Conservation (phyloP, 1,140 invertebrate species). For the Pseudomyrmex gracilis region DNA sequence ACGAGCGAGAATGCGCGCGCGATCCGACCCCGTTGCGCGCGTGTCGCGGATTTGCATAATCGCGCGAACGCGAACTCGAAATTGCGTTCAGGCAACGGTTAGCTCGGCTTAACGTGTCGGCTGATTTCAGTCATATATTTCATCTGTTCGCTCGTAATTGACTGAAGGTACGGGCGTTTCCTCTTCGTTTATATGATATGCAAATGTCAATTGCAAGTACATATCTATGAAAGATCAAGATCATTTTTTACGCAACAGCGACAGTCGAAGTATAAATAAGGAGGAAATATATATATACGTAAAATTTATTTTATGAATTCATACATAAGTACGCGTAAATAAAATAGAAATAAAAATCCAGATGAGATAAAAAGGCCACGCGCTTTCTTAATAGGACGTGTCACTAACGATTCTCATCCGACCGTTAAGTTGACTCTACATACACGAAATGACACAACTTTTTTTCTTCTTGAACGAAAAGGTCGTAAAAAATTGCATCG, state of each 20-base stretch:
- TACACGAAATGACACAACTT: constrained; percentile 17
- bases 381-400: background rate
- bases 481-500: constrained; percentile 1
- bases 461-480: background rate
- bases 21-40: background rate
- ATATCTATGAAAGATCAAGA: no score
- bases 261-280: background rate
- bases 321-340: no score
- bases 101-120: background rate
- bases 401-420: background rate
- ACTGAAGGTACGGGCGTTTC: no score
- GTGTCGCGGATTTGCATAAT: constrained; percentile 51
- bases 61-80: background rate
- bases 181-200: no score
- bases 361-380: background rate
- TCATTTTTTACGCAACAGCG: no score
- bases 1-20: background rate
- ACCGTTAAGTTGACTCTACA: constrained; percentile 16
- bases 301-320: no score
- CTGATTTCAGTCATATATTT: background rate
- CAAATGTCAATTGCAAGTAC: no score
- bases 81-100: background rate
- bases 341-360: no score
- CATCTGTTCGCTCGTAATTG: background rate
- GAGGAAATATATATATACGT: background rate